Evolutionary conservation across 2,113 vertebrate genomes (phyloP).

Genomic region (Melanotaenia duboulayi): DNA sequence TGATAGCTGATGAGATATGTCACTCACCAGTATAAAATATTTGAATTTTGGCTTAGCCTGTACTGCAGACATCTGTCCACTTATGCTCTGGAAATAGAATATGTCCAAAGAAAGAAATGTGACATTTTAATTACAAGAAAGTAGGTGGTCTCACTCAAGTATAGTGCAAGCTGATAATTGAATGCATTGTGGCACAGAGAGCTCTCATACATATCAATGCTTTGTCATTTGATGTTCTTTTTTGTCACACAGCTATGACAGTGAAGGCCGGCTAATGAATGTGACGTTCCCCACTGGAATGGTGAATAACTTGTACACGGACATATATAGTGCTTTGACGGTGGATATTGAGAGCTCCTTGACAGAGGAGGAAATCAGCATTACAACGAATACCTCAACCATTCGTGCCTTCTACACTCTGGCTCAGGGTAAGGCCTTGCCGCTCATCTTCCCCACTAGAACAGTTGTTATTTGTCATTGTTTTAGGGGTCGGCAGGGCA

Average conservation of each 20-base stretch:
- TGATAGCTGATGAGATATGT: slow-evolving; percentile 59
- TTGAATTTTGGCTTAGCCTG: slow-evolving; percentile 44
- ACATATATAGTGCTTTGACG: slow-evolving; percentile 90
- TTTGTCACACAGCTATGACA: slow-evolving; percentile 89
- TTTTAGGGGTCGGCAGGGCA: slow-evolving; percentile 67
- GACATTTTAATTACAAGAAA: slow-evolving; percentile 72
- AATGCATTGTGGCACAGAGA: slow-evolving; percentile 40
- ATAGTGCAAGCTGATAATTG: slow-evolving; percentile 56
- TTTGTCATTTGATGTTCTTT: slow-evolving; percentile 48
- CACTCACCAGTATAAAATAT: slow-evolving; percentile 58
- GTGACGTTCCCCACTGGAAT: slow-evolving; percentile 97
- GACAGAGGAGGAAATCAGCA: slow-evolving; percentile 94
- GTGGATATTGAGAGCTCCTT: slow-evolving; percentile 94
- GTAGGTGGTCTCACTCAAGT: slow-evolving; percentile 46
- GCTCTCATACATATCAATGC: slow-evolving; percentile 41
- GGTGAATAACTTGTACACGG: slow-evolving; percentile 93
- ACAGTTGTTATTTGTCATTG: slow-evolving; percentile 70
- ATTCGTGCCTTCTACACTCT: slow-evolving; percentile 94
- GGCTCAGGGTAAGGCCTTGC: slow-evolving; percentile 89
- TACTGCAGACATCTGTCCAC: slow-evolving; percentile 34
- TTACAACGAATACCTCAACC: slow-evolving; percentile 93
- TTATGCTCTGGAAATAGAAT: slow-evolving; percentile 36
- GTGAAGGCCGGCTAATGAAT: slow-evolving; percentile 95
- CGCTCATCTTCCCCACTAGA: background rate
- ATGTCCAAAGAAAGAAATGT: slow-evolving; percentile 26